Base-by-base conservation (phyloP, 2,797 vertebrate species). In the Alca torda region DNA sequence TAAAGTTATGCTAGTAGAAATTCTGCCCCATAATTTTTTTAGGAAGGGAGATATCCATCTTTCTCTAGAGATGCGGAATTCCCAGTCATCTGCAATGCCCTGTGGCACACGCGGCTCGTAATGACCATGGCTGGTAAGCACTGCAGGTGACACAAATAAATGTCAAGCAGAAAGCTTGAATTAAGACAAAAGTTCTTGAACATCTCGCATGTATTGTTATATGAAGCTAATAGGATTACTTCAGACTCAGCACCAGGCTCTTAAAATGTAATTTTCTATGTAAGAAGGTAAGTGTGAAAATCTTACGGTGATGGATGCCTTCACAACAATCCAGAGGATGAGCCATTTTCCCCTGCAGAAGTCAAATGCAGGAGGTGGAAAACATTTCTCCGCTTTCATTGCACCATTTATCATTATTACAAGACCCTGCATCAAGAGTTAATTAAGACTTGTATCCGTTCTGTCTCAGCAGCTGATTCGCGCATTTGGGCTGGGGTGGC, bases 201-300 rank as follows among this genome's bases (percentile, higher is more conserved):
- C 4, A 12, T 39, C 43, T 80, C 4, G 2, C 1, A 3, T 45
- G 13, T 86, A 20, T 46, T 82, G 14, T 86, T 80, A 21, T 65
- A 45, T 33, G 61, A 93, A 95, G 56, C 74, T 90, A 92, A 82
- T 15, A 83, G 70, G 65, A 91, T 95, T 92, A 89, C 48, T 74
- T 87, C 54, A 89, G 84, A 59, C 54, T 61, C n/a, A 4, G 51
- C 5, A 8, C 43, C 54, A 89, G 84, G 74, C 63, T 90, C 63
- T 87, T 87, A 92, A 93, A 91, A 92, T 45, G n/a, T 63, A 69
- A 65, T 94, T 95, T 90, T 89, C 83, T 81, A 1, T 43, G n/a
- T 86, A 89, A 86, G 89, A 79, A 91, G 43, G 45, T 61, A 84
- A 86, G 76, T 46, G 67, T 91, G 60, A 87, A 65, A 75, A 56